Conservation (phyloP, 1,140 invertebrate species). For the Andricus grossulariae region DNA sequence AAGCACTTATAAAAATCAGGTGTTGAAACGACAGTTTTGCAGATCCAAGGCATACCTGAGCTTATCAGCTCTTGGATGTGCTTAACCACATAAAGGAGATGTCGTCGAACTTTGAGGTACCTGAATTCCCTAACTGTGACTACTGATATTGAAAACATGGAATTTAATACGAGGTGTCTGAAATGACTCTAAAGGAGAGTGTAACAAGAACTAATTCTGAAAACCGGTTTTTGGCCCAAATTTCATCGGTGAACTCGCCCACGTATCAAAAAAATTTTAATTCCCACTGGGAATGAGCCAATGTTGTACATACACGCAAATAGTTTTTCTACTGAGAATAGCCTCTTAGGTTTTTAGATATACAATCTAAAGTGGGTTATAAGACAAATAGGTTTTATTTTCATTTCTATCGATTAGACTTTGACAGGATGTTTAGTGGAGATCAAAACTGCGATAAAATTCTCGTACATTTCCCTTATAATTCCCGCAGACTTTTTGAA, state of each 20-base stretch:
- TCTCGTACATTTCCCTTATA: too few species aligned
- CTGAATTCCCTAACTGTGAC: conserved; percentile 25
- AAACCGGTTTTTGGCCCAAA: conserved; percentile 10
- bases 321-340: too few species aligned
- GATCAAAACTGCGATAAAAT: too few species aligned
- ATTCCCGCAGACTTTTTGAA: too few species aligned
- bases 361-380: background rate
- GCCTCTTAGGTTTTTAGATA: too few species aligned
- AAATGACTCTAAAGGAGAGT: conserved; percentile 6
- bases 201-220: background rate
- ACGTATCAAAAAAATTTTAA: background rate
- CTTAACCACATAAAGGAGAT: background rate
- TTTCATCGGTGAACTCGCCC: background rate
- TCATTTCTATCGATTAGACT: too few species aligned
- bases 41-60: background rate
- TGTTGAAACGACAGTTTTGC: conserved; percentile 9
- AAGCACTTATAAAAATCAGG: conserved; percentile 1
- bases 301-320: too few species aligned
- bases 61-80: background rate
- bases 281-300: background rate
- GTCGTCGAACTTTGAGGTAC: conserved; percentile 6
- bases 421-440: too few species aligned
- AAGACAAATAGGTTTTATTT: background rate
- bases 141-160: background rate
- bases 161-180: background rate